A percentile compares a stretch with the other conserved stretches of the same genome.
Conservation (phyloP, 1,140 invertebrate genomes). For the Alviniconcha marisindica region DNA sequence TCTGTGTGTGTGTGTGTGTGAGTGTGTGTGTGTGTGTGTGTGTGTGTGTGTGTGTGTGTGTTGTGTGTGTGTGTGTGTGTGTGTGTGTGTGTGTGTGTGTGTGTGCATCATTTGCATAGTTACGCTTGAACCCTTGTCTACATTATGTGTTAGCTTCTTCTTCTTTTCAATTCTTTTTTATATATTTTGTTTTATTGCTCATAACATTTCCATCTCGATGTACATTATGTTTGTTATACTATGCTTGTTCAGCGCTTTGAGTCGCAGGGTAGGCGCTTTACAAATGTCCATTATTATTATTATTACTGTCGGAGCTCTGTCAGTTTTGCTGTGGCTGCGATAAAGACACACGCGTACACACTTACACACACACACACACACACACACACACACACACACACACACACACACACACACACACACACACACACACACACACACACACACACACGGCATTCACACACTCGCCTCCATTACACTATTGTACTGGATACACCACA, state of each 20-base stretch:
- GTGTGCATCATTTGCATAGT: no score
- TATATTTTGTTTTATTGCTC: no score
- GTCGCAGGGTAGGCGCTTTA: no score
- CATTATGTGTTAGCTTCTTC: no score
- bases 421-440: neutral
- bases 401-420: slow-evolving; percentile 15
- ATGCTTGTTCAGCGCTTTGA: no score
- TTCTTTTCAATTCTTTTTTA: no score
- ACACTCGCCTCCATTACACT: neutral
- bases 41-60: slow-evolving; percentile 2
- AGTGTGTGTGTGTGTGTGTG: neutral
- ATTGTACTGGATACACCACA: no score
- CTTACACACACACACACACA: neutral
- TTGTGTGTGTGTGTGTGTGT: slow-evolving; percentile 6
- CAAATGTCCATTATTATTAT: neutral
- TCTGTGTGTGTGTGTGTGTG: neutral
- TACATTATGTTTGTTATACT: no score
- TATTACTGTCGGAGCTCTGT: neutral
- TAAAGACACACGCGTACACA: neutral
- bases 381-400: neutral
- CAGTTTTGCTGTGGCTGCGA: no score
- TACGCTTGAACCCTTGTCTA: no score
- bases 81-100: slow-evolving; percentile 15
- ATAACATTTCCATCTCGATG: no score
- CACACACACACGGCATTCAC: neutral